Evolutionary conservation across 2,888 invertebrate genomes (phyloP).

Genomic region (Trissonchulus sp.): DNA sequence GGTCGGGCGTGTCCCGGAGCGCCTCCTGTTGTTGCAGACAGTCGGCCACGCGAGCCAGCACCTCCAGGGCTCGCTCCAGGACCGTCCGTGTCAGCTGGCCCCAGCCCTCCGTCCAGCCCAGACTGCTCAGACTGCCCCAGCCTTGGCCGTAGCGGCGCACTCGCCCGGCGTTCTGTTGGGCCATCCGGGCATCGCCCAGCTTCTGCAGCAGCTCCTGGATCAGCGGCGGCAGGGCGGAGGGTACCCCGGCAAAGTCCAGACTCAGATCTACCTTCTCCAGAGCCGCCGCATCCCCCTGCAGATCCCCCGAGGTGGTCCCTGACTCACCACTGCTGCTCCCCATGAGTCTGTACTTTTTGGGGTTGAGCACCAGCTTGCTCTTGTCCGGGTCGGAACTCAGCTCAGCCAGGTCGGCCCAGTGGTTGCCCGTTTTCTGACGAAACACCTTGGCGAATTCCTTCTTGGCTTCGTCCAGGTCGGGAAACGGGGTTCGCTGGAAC

Average conservation of each 20-base stretch:
- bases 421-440: slow-evolving; percentile 58
- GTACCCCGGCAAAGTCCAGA: slow-evolving; percentile 48
- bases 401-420: slow-evolving; percentile 48
- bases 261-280: slow-evolving; percentile 47
- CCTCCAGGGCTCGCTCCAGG: not conserved
- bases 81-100: not conserved
- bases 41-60: not conserved
- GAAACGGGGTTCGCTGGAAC: slow-evolving; percentile 57
- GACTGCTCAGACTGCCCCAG: not conserved
- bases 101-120: not conserved
- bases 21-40: slow-evolving; percentile 16
- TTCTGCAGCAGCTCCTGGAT: slow-evolving; percentile 53
- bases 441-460: slow-evolving; percentile 59
- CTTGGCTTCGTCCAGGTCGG: slow-evolving; percentile 53
- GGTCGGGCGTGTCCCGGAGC: not conserved
- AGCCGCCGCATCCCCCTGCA: too few relatives aligned
- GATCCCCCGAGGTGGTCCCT: too few relatives aligned
- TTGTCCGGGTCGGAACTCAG: slow-evolving; percentile 29
- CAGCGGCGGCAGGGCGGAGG: slow-evolving; percentile 50
- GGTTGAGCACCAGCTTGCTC: slow-evolving; percentile 44
- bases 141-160: not conserved
- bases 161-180: slow-evolving; percentile 35
- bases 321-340: slow-evolving; percentile 34
- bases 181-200: slow-evolving; percentile 49
- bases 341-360: slow-evolving; percentile 57